Base-by-base conservation (phyloP, 30 jellyfish, hydroid and myxozoan genomes). In the Turritopsis dohrnii region DNA sequence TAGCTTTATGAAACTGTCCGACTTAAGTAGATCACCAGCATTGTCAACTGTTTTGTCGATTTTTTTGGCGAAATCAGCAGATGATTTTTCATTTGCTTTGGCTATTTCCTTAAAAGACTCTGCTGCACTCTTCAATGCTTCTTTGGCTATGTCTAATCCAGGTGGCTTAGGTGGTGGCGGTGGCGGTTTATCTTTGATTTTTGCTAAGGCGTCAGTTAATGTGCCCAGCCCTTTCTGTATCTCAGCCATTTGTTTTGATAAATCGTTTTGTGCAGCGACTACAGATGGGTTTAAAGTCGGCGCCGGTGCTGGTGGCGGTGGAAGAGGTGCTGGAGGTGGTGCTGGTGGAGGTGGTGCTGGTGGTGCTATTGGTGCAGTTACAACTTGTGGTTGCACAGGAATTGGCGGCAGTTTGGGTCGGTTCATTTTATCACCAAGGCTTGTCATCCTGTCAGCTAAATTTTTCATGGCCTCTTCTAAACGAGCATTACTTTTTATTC, bases 81-180 rank as follows among this genome's bases (percentile, higher is more conserved):
- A 27, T n/a, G 54, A 24, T 29, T 74, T 29, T 26, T 74, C 65
- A 1, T 52, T 74, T 79, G 30, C 52, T 52, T 79, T 31, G 18
- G 83, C 83, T 1, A 65, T 53, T 22, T 80, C 77, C 5, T 65
- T 54, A n/a, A 80, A 80, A 16, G 87, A 80, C 26, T 80, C 87
- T 22, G 87, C 87, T 18, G 83, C 83, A 80, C 24, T 53, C 53
- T 80, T 80, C 29, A 80, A 52, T 52, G 53, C 79, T 26, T 27
- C 65, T 29, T 80, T 26, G 0, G 83, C 83, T 13, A 29, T 74
- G 7, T 74, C 83, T 1, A 74, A n/a, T 52, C 54, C 24, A 21
- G 83, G 65, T n/a, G 54, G 83, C 8, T 29, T 27, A 17, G 83
- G 65, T 0, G 83, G 65, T 9, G 83, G 83, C 41, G 83, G 65